Evolutionary conservation across 1,140 invertebrate species (phyloP), one percentile per base, ranked within the genome.

Genomic region (Drosophila kikkawai): DNA sequence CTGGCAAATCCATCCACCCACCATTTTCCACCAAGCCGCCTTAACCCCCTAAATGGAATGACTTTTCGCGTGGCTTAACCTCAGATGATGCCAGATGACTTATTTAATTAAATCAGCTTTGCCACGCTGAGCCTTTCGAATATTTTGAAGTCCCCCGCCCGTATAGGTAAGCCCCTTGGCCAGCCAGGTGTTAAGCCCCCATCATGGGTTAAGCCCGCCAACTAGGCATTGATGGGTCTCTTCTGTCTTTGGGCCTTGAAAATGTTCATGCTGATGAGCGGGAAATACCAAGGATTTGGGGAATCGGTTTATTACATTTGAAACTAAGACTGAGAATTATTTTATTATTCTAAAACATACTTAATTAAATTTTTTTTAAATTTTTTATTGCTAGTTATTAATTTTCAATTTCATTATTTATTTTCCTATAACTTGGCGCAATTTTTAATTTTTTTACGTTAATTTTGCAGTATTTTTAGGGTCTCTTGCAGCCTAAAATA

Each of bases 21-120:
- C 19, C 19, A 17, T 15, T 26, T 22, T 15, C 37, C 15, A 11
- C 13, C 32, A 51, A 34, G 51, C 75, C 58, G 7, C 9, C 42
- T 51, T 66, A 66, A 50, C 67, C 79, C 57, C 83, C 65, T 75
- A 88, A 87, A 84, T 80, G 84, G 63, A 87, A 88, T 88, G 76
- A 79, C 84, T 88, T 87, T 87, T 60, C 42, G 57, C 45, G 71
- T 71, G 78, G 84, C 84, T 90, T 88, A 88, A 88, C 66, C 84
- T 79, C 41, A 50, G 37, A 70, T 73, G 67, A 74, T 47, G 64
- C 48, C 75, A 69, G 50, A 56, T 88, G 85, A 84, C 80, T 90
- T 81, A 81, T 84, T 88, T 88, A 88, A 88, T 90, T 88, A 84
- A 90, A 88, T 90, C 80, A 75, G 74, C 75, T 60, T 61, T 68